These are phyloP conservation scores for Dyspetes luteomarginatus DNA, from an alignment of 2,888 invertebrate genomes.

Conservation along the genomic window DNA sequence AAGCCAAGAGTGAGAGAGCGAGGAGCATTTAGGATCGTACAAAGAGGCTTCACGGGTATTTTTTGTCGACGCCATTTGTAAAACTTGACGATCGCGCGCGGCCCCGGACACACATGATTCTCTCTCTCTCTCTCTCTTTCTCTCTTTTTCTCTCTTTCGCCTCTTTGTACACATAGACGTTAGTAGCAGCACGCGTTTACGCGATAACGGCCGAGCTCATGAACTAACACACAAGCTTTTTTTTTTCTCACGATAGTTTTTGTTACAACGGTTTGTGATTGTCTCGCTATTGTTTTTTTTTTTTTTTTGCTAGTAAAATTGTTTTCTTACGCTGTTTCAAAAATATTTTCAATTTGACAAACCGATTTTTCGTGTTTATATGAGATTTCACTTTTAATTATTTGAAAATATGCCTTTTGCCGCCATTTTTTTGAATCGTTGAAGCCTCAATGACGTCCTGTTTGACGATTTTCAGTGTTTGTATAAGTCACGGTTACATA, in stretches of 20 bases:
- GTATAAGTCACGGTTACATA: too few species aligned
- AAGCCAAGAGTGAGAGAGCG: too few species aligned
- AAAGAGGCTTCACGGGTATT: slow-evolving; percentile 10
- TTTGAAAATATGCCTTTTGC: too few species aligned
- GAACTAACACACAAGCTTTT: not conserved
- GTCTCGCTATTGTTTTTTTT: not conserved
- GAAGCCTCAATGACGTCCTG: too few species aligned
- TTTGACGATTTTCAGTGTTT: too few species aligned
- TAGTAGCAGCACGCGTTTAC: slow-evolving; percentile 12
- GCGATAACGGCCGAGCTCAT: not conserved
- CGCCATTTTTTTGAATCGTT: too few species aligned
- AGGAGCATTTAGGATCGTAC: not conserved
- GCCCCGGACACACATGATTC: slow-evolving; percentile 37
- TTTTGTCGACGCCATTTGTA: slow-evolving; percentile 65
- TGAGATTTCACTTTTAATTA: too few species aligned
- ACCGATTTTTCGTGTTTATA: too few species aligned
- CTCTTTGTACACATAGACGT: slow-evolving; percentile 1
- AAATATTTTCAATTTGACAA: too few species aligned
- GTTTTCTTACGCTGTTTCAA: not conserved
- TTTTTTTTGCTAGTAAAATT: not conserved
- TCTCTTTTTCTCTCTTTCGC: not conserved
- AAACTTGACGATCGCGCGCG: slow-evolving; percentile 41
- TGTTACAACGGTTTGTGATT: not conserved
- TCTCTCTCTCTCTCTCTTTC: slow-evolving; percentile 6
- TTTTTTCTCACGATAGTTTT: not conserved